Percentiles rank a stretch among this genome's conserved stretches.
Conservation (phyloP, 2,113 vertebrate genomes). For the Oncorhynchus tshawytscha region DNA sequence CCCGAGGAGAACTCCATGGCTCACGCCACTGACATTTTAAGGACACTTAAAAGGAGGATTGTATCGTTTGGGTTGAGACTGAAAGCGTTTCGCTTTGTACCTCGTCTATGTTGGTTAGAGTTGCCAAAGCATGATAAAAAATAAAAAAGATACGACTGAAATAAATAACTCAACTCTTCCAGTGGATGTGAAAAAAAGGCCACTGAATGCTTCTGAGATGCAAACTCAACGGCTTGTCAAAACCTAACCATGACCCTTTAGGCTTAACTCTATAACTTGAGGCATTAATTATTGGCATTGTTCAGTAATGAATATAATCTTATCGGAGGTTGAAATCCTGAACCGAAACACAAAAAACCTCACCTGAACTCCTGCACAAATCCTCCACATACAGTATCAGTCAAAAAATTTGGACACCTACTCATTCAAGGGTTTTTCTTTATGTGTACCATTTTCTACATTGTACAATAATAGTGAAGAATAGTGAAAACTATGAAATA, state of each 20-base stretch:
- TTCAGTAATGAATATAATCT: too few species aligned
- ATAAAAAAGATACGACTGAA: slow-evolving; percentile 43
- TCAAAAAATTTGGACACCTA: too few species aligned
- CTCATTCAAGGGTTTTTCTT: too few species aligned
- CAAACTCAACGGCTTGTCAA: slow-evolving; percentile 34
- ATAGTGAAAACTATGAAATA: too few species aligned
- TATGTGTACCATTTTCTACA: too few species aligned
- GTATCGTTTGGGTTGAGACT: slow-evolving; percentile 62
- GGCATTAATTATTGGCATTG: neutral
- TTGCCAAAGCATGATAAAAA: slow-evolving; percentile 56
- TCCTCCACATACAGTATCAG: neutral
- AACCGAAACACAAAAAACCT: neutral
- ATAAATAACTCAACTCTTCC: slow-evolving; percentile 65
- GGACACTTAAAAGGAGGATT: slow-evolving; percentile 80
- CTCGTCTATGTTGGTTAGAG: slow-evolving; percentile 64
- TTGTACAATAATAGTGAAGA: too few species aligned
- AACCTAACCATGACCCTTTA: slow-evolving; percentile 37
- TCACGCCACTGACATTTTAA: slow-evolving; percentile 61
- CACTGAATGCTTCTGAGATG: slow-evolving; percentile 60
- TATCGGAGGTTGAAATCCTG: too few species aligned
- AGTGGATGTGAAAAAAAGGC: slow-evolving; percentile 70
- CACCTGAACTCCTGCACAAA: neutral
- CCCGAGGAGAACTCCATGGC: slow-evolving; percentile 39
- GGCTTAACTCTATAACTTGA: slow-evolving; percentile 14
- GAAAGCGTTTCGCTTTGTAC: slow-evolving; percentile 58